A percentile compares a stretch with the other conserved stretches of the same genome.
phyloP scores from a whole-genome alignment of 2,888 invertebrate genomes.

The Sepiola atlantica region DNA sequence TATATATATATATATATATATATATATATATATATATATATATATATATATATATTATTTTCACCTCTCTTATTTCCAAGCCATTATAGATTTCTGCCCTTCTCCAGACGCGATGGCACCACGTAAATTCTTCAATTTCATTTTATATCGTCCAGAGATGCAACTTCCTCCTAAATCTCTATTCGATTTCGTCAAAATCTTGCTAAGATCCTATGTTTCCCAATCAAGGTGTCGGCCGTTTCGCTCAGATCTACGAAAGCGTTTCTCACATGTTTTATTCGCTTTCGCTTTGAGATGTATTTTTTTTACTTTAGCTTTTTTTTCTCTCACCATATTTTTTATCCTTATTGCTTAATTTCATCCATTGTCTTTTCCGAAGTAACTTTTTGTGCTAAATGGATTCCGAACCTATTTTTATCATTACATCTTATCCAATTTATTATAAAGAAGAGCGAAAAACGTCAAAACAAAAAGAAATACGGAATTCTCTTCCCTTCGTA shows the following conservation, averaged over 20 bases:
- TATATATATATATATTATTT: no score
- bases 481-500: no score
- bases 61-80: not conserved
- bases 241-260: not conserved
- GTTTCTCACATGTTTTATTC: not conserved
- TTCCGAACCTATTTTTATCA: not conserved
- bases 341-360: not conserved
- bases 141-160: not conserved
- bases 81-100: not conserved
- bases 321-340: not conserved
- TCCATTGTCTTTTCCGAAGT: not conserved
- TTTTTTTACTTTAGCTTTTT: no score
- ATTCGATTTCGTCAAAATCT: not conserved
- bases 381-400: not conserved
- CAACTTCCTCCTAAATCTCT: not conserved
- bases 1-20: no score
- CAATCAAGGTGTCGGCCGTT: not conserved
- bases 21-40: no score
- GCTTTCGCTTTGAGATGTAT: not conserved
- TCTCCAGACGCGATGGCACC: not conserved
- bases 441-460: not conserved
- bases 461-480: no score
- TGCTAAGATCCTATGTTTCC: conserved; percentile 14
- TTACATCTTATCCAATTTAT: not conserved
- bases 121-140: not conserved